phyloP scores from a whole-genome alignment of 2,113 vertebrate species.

The Clinocottus analis region DNA sequence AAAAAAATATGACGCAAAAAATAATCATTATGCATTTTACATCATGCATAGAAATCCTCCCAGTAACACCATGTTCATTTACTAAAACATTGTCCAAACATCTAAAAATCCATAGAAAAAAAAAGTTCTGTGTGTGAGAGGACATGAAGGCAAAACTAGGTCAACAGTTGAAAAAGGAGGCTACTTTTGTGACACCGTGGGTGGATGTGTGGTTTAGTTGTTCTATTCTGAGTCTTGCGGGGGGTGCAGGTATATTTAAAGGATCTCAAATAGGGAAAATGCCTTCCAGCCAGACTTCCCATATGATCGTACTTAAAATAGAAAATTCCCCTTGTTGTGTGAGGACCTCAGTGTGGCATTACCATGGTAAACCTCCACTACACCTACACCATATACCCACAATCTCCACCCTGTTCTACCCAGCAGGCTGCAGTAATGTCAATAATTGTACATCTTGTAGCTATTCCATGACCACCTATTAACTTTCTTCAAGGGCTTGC shows the following conservation, averaged over 20 bases:
- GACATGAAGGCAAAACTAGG: slow-evolving; percentile 29
- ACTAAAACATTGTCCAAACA: not conserved
- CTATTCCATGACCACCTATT: not conserved
- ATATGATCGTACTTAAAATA: slow-evolving; percentile 58
- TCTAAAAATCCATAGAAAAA: no score
- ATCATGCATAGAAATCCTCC: no score
- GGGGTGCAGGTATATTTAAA: slow-evolving; percentile 63
- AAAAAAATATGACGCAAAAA: no score
- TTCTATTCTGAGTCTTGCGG: slow-evolving; percentile 63
- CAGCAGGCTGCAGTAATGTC: not conserved
- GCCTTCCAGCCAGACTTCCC: slow-evolving; percentile 42
- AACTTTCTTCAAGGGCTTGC: not conserved
- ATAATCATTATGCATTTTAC: no score
- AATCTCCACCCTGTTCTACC: not conserved
- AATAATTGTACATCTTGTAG: not conserved
- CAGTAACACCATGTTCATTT: not conserved
- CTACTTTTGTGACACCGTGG: slow-evolving; percentile 51
- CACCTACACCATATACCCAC: not conserved
- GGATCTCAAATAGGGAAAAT: slow-evolving; percentile 51
- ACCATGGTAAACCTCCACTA: not conserved
- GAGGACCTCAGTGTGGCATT: not conserved
- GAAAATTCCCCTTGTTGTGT: slow-evolving; percentile 39
- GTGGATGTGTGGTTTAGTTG: slow-evolving; percentile 61
- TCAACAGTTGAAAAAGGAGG: slow-evolving; percentile 14
- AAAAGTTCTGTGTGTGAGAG: slow-evolving; percentile 5